Evolutionary conservation across 2,888 invertebrate species (phyloP), one percentile per base, ranked within the genome.

Genomic region (Neocrepidodera transversa): DNA sequence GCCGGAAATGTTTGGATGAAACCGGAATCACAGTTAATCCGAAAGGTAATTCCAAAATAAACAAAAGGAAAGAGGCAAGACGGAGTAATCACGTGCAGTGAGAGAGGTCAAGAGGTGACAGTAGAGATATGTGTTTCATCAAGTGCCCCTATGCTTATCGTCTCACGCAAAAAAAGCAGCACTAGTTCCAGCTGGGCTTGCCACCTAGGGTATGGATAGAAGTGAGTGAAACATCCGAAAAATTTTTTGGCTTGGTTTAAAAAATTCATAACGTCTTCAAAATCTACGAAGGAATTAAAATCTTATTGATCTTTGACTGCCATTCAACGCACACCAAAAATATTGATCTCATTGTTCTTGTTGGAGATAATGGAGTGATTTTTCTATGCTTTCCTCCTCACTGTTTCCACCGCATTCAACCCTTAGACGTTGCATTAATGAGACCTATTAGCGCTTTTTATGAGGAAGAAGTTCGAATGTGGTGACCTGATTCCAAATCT

Each of bases 311-410:
- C 7, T 51, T 66, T n/a, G 60, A 63, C 45, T 60, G 58, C 1
- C 65, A 64, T 38, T 1, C 52, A n/a, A 49, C 52, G 2, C 58
- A 64, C 65, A 70, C 13, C n/a, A n/a, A n/a, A n/a, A n/a, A n/a
- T n/a, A n/a, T n/a, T n/a, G n/a, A n/a, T n/a, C 28, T 73, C 2
- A 71, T 77, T 14, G 64, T 71, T 32, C 68, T 56, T 47, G 72
- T 71, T 17, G 49, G 72, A 36, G 64, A 71, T 23, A 63, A 74
- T 58, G 67, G 70, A 10, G 68, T 74, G 8, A 66, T 71, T 18
- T 76, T 43, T n/a, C n/a, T n/a, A n/a, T n/a, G n/a, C n/a, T n/a
- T n/a, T n/a, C 70, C 76, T 13, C 73, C 76, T 4, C 76, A 68
- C 48, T 64, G 62, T 57, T 65, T 65, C 0, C 66, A 69, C 35